Evolutionary conservation across 2,113 vertebrate species (phyloP).

Genomic region (mouse (Mus musculus)): DNA sequence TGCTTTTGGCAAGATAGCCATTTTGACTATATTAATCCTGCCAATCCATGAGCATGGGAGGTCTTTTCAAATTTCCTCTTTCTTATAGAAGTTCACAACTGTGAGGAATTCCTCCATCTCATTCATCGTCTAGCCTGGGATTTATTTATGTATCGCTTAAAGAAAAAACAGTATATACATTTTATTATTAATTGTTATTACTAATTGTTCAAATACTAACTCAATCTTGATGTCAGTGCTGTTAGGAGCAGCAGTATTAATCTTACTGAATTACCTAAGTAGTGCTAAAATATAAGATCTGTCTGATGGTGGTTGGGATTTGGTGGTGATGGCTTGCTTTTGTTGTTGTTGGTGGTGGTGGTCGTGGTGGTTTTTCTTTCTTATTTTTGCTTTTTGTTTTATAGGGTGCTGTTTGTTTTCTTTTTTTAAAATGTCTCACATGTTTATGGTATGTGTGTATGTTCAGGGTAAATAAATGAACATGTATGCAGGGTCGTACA

Average conservation of each 20-base stretch:
- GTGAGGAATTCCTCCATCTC: neutral
- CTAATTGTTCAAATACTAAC: neutral
- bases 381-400: neutral
- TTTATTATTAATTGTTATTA: neutral
- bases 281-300: slow-evolving; percentile 19
- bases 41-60: too few species aligned
- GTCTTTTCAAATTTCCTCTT: neutral
- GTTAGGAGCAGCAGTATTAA: neutral
- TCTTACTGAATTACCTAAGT: slow-evolving; percentile 45
- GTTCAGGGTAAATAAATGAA: too few species aligned
- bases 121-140: neutral
- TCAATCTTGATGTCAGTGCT: neutral
- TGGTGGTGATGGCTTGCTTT: too few species aligned
- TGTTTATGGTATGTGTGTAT: neutral
- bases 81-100: neutral
- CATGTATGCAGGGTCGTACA: too few species aligned
- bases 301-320: neutral
- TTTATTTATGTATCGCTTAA: neutral
- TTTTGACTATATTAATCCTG: too few species aligned
- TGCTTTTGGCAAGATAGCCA: too few species aligned
- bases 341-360: too few species aligned
- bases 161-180: neutral
- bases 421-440: neutral
- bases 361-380: neutral
- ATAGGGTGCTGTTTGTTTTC: neutral